These are phyloP conservation scores for Hephaestus fuliginosus DNA, from an alignment of 2,797 vertebrate genomes.

Conservation along the genomic window DNA sequence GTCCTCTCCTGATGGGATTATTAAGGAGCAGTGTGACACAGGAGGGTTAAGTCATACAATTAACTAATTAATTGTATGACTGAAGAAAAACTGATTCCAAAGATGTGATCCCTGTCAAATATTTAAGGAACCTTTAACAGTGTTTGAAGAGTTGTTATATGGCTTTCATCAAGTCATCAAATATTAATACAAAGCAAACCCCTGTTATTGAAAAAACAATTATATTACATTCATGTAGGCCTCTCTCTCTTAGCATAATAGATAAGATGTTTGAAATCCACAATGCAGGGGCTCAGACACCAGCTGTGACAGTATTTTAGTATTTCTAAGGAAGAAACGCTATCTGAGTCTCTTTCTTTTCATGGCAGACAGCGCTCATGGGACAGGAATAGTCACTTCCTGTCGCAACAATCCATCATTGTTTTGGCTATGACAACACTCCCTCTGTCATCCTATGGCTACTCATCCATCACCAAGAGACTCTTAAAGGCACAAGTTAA, in stretches of 20 bases:
- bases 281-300: neutral
- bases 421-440: slow-evolving; percentile 64
- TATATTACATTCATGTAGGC: neutral
- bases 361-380: slow-evolving; percentile 38
- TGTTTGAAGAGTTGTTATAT: neutral
- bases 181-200: slow-evolving; percentile 30
- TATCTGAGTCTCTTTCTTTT: slow-evolving; percentile 48
- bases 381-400: slow-evolving; percentile 61
- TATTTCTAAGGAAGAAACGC: slow-evolving; percentile 30
- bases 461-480: slow-evolving; percentile 73
- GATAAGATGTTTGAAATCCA: neutral
- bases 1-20: slow-evolving; percentile 23
- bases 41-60: slow-evolving; percentile 8
- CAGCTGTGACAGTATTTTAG: slow-evolving; percentile 19
- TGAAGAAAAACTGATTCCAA: neutral
- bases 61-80: slow-evolving; percentile 16
- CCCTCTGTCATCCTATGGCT: slow-evolving; percentile 64
- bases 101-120: slow-evolving; percentile 10
- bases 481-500: slow-evolving; percentile 39
- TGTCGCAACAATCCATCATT: slow-evolving; percentile 75
- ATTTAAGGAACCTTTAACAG: slow-evolving; percentile 2
- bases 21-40: slow-evolving; percentile 23
- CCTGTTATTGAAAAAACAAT: neutral
- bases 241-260: neutral
- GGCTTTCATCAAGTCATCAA: slow-evolving; percentile 29